These are phyloP conservation scores for Lordiphosa collinella DNA, from an alignment of 1,140 invertebrate genomes.

Conservation along the genomic window DNA sequence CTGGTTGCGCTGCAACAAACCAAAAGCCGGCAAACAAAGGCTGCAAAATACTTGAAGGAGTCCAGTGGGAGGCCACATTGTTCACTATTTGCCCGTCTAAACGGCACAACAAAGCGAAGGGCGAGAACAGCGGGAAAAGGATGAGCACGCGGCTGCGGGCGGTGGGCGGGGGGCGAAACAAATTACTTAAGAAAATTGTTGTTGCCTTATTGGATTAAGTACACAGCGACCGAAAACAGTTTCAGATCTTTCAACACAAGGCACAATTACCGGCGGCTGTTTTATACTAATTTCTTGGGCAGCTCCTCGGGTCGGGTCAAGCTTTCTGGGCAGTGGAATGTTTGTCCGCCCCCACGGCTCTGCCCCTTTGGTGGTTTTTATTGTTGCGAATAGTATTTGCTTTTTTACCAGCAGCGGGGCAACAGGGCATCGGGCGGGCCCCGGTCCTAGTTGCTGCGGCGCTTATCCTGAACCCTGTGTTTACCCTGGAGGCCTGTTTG, in stretches of 20 bases:
- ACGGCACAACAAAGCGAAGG: conserved; percentile 62
- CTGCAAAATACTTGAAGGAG: conserved; percentile 64
- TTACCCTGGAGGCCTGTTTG: conserved; percentile 69
- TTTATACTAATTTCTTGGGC: conserved; percentile 55
- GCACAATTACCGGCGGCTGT: conserved; percentile 73
- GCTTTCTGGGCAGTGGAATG: conserved; percentile 28
- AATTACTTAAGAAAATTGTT: conserved; percentile 77
- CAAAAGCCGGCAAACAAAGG: conserved; percentile 59
- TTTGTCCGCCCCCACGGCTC: conserved; percentile 26
- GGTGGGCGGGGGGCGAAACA: conserved; percentile 32
- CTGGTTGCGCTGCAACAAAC: conserved; percentile 11
- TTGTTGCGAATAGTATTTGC: conserved; percentile 51
- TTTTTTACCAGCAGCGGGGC: too few species aligned
- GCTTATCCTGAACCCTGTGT: conserved; percentile 38
- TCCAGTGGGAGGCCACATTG: conserved; percentile 33
- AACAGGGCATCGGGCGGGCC: too few species aligned
- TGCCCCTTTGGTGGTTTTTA: conserved; percentile 17
- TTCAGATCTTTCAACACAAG: conserved; percentile 58
- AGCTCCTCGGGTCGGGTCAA: conserved; percentile 3
- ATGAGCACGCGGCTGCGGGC: background rate
- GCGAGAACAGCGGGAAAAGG: background rate
- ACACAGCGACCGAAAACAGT: conserved; percentile 30
- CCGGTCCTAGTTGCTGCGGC: background rate
- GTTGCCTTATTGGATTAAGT: conserved; percentile 74
- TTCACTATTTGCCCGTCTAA: conserved; percentile 69